Base-by-base conservation (phyloP, 2,888 invertebrate genomes). In the Rhingia rostrata region DNA sequence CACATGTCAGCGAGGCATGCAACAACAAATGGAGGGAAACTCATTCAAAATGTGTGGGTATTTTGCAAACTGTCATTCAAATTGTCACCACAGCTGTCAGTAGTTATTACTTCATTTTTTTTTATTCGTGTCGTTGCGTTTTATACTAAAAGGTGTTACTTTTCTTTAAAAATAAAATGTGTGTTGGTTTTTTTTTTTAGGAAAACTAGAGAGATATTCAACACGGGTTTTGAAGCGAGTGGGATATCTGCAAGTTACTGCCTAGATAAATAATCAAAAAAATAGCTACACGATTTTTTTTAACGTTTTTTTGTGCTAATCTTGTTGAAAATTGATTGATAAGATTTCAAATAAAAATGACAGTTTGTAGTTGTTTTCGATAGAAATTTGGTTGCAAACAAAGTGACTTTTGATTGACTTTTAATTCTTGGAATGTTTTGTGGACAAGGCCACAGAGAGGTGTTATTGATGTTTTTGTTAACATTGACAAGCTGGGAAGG, bases 11-110 rank as follows among this genome's bases (percentile, higher is more conserved):
- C 22, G 22, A 22, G 22, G 2, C 22, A 22, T 22, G 22, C 22
- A 63, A 51, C 10, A 32, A n/a, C 51, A 54, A 51, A 30, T 43
- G 12, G 14, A 37, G 39, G 9, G 33, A 70, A 39, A 60, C 51
- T 30, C 60, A 30, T 39, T 45, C 51, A 49, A 14, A 39, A 43
- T 67, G 81, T 69, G 77, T 81, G 81, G 81, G 63, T 64, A 81
- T 69, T 77, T 70, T 64, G 63, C 69, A 53, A 75, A 77, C 32
- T 81, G 80, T 75, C 80, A 80, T 63, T 75, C 80, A 75, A 80
- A 69, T 12, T 80, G 80, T 80, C 80, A 75, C 74, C 43, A 56
- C 47, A 75, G 41, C 22, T 69, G 56, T 75, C 69, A 81, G 64
- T 64, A 63, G 22, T 22, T 22, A 22, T 22, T 22, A 72, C 47